phyloP scores from a whole-genome alignment of 30 jellyfish, hydroid and myxozoan species.

The Cassiopea andromeda region DNA sequence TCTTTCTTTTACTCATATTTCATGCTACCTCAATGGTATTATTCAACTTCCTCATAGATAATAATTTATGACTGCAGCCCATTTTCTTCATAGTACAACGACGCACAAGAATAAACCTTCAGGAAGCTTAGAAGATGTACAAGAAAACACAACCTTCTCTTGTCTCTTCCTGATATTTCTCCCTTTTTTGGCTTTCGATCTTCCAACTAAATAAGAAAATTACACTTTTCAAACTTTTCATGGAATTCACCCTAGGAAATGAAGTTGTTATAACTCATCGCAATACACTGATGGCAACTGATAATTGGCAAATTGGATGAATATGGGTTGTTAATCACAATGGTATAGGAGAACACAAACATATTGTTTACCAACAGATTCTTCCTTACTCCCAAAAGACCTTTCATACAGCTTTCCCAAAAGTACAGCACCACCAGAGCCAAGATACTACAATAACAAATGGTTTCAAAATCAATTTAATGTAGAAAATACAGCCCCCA shows the following conservation, averaged over 20 bases:
- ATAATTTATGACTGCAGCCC: too few relatives aligned
- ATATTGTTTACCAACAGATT: background rate
- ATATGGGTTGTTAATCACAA: background rate
- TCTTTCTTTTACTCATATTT: too few relatives aligned
- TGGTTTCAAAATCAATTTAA: background rate
- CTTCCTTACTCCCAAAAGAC: conserved; percentile 15
- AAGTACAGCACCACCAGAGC: conserved; percentile 4
- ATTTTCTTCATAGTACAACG: too few relatives aligned
- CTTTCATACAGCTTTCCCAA: background rate
- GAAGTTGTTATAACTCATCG: background rate
- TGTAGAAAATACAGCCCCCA: background rate
- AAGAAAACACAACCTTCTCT: conserved; percentile 3
- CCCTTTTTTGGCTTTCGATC: conserved; percentile 21
- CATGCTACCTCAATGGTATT: too few relatives aligned
- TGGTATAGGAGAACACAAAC: background rate
- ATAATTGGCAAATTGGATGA: too few relatives aligned
- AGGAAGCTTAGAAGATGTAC: too few relatives aligned
- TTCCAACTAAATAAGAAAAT: background rate
- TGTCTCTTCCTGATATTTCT: conserved; percentile 16
- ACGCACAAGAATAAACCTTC: too few relatives aligned
- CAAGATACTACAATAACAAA: conserved; percentile 1
- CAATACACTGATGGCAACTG: too few relatives aligned
- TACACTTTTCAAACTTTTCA: background rate
- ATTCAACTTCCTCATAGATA: too few relatives aligned
- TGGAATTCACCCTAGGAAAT: background rate